These are phyloP conservation scores for Drosophila infuscata DNA, from an alignment of 2,888 invertebrate genomes.

Conservation along the genomic window DNA sequence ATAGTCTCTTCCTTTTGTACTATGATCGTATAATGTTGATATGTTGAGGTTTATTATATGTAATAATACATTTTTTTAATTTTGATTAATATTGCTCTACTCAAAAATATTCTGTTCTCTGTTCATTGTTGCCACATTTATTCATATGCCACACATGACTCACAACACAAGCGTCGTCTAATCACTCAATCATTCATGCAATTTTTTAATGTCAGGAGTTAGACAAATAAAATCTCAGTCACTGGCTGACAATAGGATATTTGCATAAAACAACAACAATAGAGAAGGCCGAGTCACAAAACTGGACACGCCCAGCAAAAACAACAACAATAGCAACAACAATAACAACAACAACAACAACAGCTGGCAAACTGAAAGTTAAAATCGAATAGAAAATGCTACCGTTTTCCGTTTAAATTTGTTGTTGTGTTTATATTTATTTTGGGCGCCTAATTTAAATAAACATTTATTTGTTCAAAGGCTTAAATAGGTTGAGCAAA, in stretches of 20 bases:
- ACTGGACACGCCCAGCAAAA: conserved; percentile 44
- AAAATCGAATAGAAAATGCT: conserved; percentile 68
- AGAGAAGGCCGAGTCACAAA: conserved; percentile 11
- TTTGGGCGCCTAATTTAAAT: conserved; percentile 73
- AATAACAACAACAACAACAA: conserved; percentile 9
- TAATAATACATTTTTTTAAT: too few species aligned
- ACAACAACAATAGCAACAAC: conserved; percentile 9
- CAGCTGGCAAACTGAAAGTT: conserved; percentile 53
- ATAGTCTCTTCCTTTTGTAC: neutral
- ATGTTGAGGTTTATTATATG: neutral
- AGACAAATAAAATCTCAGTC: conserved; percentile 37
- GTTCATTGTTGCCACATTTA: neutral
- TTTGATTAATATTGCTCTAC: neutral
- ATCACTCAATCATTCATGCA: conserved; percentile 10
- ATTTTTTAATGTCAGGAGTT: conserved; percentile 17
- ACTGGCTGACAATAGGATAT: conserved; percentile 38
- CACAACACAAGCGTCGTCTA: conserved; percentile 1
- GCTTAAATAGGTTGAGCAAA: conserved; percentile 73
- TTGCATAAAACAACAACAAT: conserved; percentile 66
- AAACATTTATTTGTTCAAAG: conserved; percentile 78
- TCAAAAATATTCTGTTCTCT: neutral
- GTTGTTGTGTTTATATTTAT: conserved; percentile 51
- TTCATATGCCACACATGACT: neutral
- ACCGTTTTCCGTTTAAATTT: conserved; percentile 55
- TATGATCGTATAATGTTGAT: neutral